These are phyloP conservation scores for Apis florea DNA, from an alignment of 1,140 invertebrate species.

Conservation along the genomic window DNA sequence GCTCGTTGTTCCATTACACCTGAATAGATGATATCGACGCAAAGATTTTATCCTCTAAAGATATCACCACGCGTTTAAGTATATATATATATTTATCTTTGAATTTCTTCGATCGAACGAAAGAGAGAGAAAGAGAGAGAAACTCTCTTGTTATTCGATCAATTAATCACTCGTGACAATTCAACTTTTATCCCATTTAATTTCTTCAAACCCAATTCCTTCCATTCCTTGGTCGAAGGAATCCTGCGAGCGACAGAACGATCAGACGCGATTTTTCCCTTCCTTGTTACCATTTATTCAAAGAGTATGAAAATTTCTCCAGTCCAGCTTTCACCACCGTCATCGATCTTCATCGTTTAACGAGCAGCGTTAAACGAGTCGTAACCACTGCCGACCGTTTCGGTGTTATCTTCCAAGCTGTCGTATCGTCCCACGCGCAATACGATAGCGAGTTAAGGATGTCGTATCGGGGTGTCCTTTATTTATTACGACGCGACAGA, in stretches of 20 bases:
- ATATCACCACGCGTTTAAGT: too few relatives aligned
- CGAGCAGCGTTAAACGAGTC: conserved; percentile 15
- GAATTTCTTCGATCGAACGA: too few relatives aligned
- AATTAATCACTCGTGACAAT: too few relatives aligned
- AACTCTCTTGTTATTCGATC: too few relatives aligned
- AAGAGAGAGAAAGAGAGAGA: too few relatives aligned
- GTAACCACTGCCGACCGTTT: background rate
- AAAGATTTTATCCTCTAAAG: too few relatives aligned
- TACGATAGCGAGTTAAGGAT: background rate
- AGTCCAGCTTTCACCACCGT: conserved; percentile 6
- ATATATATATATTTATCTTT: too few relatives aligned
- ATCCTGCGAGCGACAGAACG: background rate
- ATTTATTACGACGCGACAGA: conserved; percentile 36
- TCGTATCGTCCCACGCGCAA: background rate
- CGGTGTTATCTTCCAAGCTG: background rate
- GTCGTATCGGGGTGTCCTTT: too few relatives aligned
- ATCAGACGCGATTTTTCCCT: conserved; percentile 8
- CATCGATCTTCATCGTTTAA: conserved; percentile 33
- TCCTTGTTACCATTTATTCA: background rate
- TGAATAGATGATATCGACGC: background rate
- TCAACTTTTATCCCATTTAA: too few relatives aligned
- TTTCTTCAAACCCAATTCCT: background rate
- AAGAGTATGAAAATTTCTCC: background rate
- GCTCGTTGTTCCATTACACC: background rate
- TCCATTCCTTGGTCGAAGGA: background rate